A percentile compares a stretch with the other conserved stretches of the same genome.
Evolutionary conservation across 2,888 invertebrate species (phyloP).

Genomic region (Acanthosoma haemorrhoidale): DNA sequence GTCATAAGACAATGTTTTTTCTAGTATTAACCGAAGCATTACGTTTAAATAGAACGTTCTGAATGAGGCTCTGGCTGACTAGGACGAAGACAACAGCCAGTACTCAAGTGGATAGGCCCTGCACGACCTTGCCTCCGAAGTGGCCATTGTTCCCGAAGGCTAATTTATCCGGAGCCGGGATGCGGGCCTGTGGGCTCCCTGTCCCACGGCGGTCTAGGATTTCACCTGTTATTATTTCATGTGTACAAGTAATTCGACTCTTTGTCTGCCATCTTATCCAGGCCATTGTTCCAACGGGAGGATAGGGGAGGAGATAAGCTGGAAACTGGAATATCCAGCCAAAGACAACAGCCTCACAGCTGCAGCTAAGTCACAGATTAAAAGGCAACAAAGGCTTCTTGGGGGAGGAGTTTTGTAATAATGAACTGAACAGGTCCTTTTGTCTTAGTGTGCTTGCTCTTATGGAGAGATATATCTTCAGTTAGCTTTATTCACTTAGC

Average conservation of each 20-base stretch:
- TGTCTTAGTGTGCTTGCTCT: background rate
- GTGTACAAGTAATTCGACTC: background rate
- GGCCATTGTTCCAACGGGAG: conserved; percentile 1
- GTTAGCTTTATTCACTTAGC: background rate
- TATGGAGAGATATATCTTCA: background rate
- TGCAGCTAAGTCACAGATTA: background rate
- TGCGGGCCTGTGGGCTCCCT: conserved; percentile 3
- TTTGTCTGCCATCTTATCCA: background rate
- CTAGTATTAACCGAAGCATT: too few species aligned
- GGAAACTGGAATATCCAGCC: background rate
- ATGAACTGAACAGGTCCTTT: background rate
- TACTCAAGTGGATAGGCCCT: background rate
- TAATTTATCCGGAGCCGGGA: conserved; percentile 11
- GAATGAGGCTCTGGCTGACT: too few species aligned
- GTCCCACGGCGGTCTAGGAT: conserved; percentile 15
- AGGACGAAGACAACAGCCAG: too few species aligned
- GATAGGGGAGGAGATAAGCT: background rate
- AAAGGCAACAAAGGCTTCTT: conserved; percentile 7
- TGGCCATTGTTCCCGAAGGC: conserved; percentile 14
- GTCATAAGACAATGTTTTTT: too few species aligned
- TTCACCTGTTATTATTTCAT: conserved; percentile 25
- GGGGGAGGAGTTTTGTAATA: background rate
- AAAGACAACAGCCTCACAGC: background rate
- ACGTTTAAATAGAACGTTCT: too few species aligned
- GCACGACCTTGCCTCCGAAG: conserved; percentile 4